A percentile compares a stretch with the other conserved stretches of the same genome.
Evolutionary conservation across 1,140 invertebrate genomes (phyloP).

Genomic region (Sitobion miscanthi): DNA sequence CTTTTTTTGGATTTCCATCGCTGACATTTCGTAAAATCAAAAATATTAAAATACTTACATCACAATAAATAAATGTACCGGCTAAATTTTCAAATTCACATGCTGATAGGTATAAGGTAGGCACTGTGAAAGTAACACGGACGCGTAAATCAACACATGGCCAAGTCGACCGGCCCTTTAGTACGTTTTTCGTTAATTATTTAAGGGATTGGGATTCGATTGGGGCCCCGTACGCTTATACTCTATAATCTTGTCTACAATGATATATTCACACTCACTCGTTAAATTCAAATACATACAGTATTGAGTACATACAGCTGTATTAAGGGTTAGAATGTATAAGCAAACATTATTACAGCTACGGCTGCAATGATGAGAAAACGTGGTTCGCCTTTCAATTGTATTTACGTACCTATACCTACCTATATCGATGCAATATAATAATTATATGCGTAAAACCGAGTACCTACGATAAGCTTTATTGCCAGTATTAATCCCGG

Average conservation of each 20-base stretch:
- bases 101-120: no score
- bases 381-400: not conserved
- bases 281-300: not conserved
- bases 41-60: not conserved
- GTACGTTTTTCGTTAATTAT: not conserved
- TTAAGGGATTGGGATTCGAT: slow-evolving; percentile 1
- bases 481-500: not conserved
- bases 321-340: not conserved
- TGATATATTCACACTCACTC: not conserved
- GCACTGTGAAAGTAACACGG: not conserved
- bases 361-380: not conserved
- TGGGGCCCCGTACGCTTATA: not conserved
- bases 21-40: not conserved
- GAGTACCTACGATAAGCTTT: not conserved
- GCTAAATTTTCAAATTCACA: not conserved
- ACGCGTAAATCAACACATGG: not conserved
- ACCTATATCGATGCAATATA: not conserved
- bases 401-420: not conserved
- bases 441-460: not conserved
- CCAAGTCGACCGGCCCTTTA: not conserved
- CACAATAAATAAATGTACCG: not conserved
- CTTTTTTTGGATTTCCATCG: not conserved
- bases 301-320: not conserved
- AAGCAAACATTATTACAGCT: not conserved
- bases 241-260: not conserved